Conservation (phyloP, 2,113 vertebrate species). For the Rhinoderma darwinii region DNA sequence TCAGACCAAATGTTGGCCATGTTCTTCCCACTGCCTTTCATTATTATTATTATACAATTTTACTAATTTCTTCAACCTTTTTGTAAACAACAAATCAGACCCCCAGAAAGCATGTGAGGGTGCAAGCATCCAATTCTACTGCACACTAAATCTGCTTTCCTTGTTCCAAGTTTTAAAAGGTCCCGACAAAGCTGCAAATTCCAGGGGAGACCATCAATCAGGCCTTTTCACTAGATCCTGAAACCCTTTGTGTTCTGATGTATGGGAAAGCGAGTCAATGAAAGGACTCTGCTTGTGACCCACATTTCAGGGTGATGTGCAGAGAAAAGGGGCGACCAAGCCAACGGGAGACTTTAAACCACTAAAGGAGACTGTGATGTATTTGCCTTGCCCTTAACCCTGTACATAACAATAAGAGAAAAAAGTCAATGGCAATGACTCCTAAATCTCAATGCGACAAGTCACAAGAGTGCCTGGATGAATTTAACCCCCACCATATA, state of each 20-base stretch:
- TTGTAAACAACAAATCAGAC: not conserved
- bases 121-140: not conserved
- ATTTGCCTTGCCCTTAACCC: conserved; percentile 32
- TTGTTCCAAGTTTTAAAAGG: conserved; percentile 25
- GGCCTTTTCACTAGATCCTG: conserved; percentile 37
- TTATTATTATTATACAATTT: conserved; percentile 10
- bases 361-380: conserved; percentile 1
- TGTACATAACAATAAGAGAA: not conserved
- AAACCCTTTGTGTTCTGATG: conserved; percentile 46
- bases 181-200: conserved; percentile 36
- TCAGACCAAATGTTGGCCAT: not conserved
- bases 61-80: not conserved
- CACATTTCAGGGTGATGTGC: conserved; percentile 28
- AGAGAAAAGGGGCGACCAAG: conserved; percentile 39
- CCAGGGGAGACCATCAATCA: conserved; percentile 52
- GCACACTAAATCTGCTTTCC: not conserved
- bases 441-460: not conserved
- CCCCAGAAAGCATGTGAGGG: not conserved
- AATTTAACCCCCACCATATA: not conserved
- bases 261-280: conserved; percentile 54
- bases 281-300: conserved; percentile 54
- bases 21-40: not conserved
- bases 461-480: not conserved
- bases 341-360: conserved; percentile 31
- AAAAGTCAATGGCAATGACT: conserved; percentile 29